phyloP scores from a whole-genome alignment of 2,113 vertebrate genomes.

The Procavia capensis region DNA sequence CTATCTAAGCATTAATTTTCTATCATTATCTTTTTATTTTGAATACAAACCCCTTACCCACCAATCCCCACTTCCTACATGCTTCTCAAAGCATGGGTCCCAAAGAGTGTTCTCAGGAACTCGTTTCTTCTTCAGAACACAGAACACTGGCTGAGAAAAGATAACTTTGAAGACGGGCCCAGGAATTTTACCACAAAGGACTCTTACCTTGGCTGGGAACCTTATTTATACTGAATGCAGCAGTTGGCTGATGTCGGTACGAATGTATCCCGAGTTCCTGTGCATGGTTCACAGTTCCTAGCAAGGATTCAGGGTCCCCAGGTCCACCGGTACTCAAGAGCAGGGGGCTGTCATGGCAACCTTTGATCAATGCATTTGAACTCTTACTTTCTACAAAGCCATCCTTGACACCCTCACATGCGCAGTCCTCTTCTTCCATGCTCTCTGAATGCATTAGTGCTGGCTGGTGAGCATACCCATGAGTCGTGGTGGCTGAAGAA shows the following conservation, averaged over 20 bases:
- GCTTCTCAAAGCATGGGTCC: background rate
- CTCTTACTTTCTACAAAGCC: constrained; percentile 90
- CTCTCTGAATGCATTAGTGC: constrained; percentile 94
- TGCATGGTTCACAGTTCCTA: constrained; percentile 88
- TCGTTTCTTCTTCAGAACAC: background rate
- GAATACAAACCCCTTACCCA: constrained; percentile 9
- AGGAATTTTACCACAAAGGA: background rate
- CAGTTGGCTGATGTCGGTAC: constrained; percentile 88
- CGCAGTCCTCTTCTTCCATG: constrained; percentile 98
- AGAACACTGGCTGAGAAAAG: background rate
- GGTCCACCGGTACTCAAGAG: constrained; percentile 85
- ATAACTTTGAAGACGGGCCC: background rate
- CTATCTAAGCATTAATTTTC: background rate
- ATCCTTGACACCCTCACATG: constrained; percentile 86
- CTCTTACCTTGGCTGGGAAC: constrained; percentile 92
- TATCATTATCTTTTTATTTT: background rate
- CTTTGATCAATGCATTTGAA: constrained; percentile 89
- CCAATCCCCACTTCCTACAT: background rate
- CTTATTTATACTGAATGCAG: constrained; percentile 85
- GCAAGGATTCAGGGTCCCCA: constrained; percentile 90
- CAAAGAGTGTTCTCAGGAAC: background rate
- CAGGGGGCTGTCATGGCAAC: constrained; percentile 86
- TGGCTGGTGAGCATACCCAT: constrained; percentile 83
- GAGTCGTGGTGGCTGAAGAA: constrained; percentile 51
- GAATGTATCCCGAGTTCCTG: constrained; percentile 90